Evolutionary conservation across 1,140 invertebrate genomes (phyloP), one percentile per base, ranked within the genome.

Genomic region (Trichoplusia ni): DNA sequence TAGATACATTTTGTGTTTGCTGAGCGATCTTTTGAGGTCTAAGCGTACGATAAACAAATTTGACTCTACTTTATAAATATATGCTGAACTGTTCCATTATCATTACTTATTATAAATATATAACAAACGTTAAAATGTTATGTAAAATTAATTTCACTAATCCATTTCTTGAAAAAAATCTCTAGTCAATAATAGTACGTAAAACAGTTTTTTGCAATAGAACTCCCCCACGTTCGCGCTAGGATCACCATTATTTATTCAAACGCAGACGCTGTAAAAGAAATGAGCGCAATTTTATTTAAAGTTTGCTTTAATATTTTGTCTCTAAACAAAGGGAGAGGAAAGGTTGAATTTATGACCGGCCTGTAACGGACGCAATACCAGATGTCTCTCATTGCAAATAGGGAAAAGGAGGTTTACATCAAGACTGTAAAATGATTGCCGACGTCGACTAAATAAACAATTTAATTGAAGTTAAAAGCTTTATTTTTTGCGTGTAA

Each of bases 271-370:
- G 27, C 9, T 51, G 16, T 14, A 25, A 44, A 44, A 59, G 27
- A 59, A 59, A 59, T 59, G 40, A 44, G 16, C 9, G 27, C 54
- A 59, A 44, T 59, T 59, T 56, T 56, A 54, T 58, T 58, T 58
- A 42, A 59, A 59, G 54, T 44, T 59, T 44, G 38, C 14, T 13
- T 53, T 35, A 14, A 59, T 59, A 44, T 44, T 59, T 59, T 44
- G 27, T 29, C 40, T 59, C 23, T 44, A 42, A 59, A 59, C n/a
- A 59, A 44, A 44, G 54, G 54, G 38, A 38, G 19, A 37, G 31
- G 49, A 19, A 21, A 21, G 49, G 25, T 54, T 38, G 40, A 29
- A 59, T 44, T 59, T 59, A 59, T 59, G 38, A 38, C 40, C n/a
- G 25, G 25, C 23, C 38, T 33, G 54, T 25, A 59, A 31, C 40